These are phyloP conservation scores for Stegophylla sp. DNA, from an alignment of 2,888 invertebrate genomes.

Conservation along the genomic window DNA sequence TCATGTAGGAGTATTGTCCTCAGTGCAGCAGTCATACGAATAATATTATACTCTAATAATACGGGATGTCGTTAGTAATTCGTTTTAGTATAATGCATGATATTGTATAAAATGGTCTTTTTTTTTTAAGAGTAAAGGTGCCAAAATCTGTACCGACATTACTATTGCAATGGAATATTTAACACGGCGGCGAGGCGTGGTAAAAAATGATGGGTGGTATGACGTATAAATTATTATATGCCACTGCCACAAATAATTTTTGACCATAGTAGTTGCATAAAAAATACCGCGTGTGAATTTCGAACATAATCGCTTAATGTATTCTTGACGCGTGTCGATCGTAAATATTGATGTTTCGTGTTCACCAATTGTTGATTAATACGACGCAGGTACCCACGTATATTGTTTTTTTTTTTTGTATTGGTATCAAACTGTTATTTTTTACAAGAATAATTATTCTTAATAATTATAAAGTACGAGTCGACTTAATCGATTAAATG, in stretches of 20 bases:
- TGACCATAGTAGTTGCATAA: background rate
- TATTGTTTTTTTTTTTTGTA: background rate
- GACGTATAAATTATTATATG: too few species aligned
- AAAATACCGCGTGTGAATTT: conserved; percentile 31
- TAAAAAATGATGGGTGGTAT: background rate
- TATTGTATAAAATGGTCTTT: background rate
- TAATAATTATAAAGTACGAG: too few species aligned
- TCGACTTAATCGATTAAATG: too few species aligned
- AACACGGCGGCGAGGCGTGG: background rate
- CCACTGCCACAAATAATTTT: too few species aligned
- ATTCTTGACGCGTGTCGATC: conserved; percentile 8
- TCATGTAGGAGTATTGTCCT: conserved; percentile 4
- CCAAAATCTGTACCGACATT: background rate
- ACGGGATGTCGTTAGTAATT: background rate
- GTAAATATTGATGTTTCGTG: conserved; percentile 11
- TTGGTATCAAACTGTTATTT: background rate
- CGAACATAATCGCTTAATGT: conserved; percentile 10
- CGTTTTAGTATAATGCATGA: background rate
- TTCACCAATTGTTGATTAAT: background rate
- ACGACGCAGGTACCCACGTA: too few species aligned
- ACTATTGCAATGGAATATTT: background rate
- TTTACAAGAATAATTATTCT: too few species aligned
- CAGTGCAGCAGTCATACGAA: background rate
- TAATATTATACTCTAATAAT: background rate
- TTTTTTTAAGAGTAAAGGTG: background rate